Percentiles rank a stretch among this genome's conserved stretches.
These are phyloP conservation scores for Tethya wilhelma DNA, from an alignment of 37 sponge, comb jelly and placozoan species.

Conservation along the genomic window DNA sequence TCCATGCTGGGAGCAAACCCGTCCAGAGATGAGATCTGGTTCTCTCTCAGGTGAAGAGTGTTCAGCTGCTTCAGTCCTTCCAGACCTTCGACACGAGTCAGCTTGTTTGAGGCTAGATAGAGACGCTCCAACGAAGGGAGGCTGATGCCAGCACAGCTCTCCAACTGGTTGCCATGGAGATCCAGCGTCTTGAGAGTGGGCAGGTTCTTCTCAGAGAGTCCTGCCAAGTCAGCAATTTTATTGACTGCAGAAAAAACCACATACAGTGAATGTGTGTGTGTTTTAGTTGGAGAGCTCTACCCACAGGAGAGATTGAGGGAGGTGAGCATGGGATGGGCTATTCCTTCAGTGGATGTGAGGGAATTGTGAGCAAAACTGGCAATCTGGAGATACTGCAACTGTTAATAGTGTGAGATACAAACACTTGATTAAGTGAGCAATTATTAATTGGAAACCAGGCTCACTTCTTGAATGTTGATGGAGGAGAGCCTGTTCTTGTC, in stretches of 20 bases:
- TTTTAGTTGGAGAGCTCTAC: not conserved
- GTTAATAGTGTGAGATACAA: not conserved
- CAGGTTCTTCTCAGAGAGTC: conserved; percentile 56
- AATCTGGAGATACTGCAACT: conserved; percentile 88
- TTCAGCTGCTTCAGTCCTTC: conserved; percentile 67
- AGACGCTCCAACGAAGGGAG: conserved; percentile 82
- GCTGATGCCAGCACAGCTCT: conserved; percentile 49
- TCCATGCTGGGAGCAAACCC: conserved; percentile 82
- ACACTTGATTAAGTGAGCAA: not conserved
- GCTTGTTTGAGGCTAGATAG: conserved; percentile 85
- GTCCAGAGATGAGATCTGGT: conserved; percentile 73
- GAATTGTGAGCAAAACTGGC: conserved; percentile 83
- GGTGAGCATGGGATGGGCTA: conserved; percentile 84
- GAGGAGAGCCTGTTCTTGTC: conserved; percentile 85
- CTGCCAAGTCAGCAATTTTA: conserved; percentile 72
- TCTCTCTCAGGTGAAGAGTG: conserved; percentile 88
- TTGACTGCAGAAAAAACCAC: conserved; percentile 82
- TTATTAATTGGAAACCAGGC: not conserved
- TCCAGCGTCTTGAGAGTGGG: conserved; percentile 74
- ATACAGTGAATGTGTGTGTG: not conserved
- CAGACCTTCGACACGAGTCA: conserved; percentile 71
- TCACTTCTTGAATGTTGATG: conserved; percentile 66
- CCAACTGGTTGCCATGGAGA: conserved; percentile 81
- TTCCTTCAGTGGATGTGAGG: conserved; percentile 74
- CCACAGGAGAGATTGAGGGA: conserved; percentile 79